Percentiles rank a stretch among this genome's conserved stretches.
Evolutionary conservation across 2,888 invertebrate species (phyloP).

Genomic region (Portevinia maculata): DNA sequence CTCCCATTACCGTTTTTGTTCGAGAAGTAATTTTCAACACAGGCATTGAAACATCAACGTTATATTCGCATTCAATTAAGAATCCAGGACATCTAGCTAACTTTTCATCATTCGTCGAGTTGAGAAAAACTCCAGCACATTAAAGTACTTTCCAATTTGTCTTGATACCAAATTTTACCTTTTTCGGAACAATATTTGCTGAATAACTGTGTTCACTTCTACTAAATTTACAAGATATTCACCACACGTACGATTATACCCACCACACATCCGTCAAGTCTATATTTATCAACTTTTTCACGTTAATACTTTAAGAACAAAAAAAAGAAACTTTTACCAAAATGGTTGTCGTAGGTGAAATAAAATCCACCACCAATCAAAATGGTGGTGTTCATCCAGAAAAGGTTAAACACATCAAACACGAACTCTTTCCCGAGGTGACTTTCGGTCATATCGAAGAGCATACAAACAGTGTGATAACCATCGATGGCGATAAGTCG

Average conservation of each 20-base stretch:
- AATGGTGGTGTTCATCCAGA: conserved; percentile 75
- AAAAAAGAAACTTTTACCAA: conserved; percentile 36
- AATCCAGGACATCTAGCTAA: background rate
- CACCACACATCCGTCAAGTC: conserved; percentile 33
- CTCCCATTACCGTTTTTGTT: too few species aligned
- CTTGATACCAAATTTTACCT: conserved; percentile 11
- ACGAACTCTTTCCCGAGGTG: conserved; percentile 82
- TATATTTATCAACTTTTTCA: background rate
- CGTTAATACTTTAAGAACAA: conserved; percentile 1
- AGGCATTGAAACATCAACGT: background rate
- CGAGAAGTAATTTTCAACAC: background rate
- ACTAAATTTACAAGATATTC: conserved; percentile 40
- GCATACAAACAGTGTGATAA: conserved; percentile 78
- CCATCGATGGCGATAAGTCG: conserved; percentile 75
- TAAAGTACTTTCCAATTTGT: conserved; percentile 20
- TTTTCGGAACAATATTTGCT: conserved; percentile 48
- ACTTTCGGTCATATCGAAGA: conserved; percentile 81
- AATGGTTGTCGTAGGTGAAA: conserved; percentile 65
- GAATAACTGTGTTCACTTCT: conserved; percentile 65
- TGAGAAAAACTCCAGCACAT: background rate
- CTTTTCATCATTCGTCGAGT: background rate
- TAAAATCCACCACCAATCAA: conserved; percentile 58
- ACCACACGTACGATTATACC: conserved; percentile 46
- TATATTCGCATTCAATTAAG: background rate
- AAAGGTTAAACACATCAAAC: conserved; percentile 78